Conservation (phyloP, 1,140 invertebrate species). For the Aphidius ervi region DNA sequence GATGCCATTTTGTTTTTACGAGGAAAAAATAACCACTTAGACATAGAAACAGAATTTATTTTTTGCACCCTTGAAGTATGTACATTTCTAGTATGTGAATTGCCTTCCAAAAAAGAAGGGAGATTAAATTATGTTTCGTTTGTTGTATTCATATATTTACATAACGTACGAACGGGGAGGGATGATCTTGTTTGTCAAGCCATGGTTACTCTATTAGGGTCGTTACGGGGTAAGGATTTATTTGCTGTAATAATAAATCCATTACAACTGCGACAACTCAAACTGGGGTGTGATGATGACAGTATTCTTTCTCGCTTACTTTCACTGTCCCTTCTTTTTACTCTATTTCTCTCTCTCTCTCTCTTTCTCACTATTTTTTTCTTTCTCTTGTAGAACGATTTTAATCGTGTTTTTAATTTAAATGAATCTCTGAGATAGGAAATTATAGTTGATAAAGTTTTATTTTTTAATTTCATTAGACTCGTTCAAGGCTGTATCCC, state of each 20-base stretch:
- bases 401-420: no score
- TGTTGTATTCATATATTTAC: constrained; percentile 43
- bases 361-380: no score
- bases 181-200: constrained; percentile 53
- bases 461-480: no score
- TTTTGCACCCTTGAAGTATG: not conserved
- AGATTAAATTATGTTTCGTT: constrained; percentile 24
- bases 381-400: no score
- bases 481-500: no score
- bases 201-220: constrained; percentile 51
- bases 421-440: no score
- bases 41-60: no score
- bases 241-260: constrained; percentile 54
- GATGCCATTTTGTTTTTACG: constrained; percentile 16
- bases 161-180: constrained; percentile 48
- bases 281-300: constrained; percentile 29
- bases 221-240: constrained; percentile 50
- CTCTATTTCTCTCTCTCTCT: no score
- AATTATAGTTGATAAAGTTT: no score
- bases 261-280: constrained; percentile 38
- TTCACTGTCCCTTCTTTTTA: no score
- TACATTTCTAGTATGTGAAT: constrained; percentile 21
- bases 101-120: constrained; percentile 15
- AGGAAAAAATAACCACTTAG: no score
- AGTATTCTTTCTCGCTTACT: constrained; percentile 3